Evolutionary conservation across 2,888 invertebrate species (phyloP).

Genomic region (Oegoconia quadripuncta): DNA sequence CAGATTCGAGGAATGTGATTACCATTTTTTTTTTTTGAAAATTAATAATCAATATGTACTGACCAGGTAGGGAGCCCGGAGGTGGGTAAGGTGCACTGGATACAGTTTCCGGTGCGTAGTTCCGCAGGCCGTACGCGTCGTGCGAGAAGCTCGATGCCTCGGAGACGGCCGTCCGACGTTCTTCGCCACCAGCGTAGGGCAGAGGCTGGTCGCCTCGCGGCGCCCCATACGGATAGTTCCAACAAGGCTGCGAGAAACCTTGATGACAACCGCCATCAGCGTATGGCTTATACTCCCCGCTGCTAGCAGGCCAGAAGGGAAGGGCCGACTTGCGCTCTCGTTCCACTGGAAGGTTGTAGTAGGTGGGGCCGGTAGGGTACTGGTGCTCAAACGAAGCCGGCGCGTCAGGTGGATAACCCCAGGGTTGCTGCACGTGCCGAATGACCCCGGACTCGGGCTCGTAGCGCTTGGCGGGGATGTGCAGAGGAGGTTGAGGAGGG

Average conservation of each 20-base stretch:
- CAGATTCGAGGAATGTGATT: conserved; percentile 33
- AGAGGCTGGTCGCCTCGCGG: conserved; percentile 83
- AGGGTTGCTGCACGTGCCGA: conserved; percentile 86
- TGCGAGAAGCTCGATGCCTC: conserved; percentile 84
- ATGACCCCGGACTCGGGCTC: conserved; percentile 85
- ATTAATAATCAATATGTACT: conserved; percentile 49
- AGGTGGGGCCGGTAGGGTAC: conserved; percentile 84
- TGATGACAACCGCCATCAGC: conserved; percentile 82
- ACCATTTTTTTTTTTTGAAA: too few species aligned
- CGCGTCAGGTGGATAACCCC: conserved; percentile 86
- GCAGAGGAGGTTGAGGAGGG: conserved; percentile 88
- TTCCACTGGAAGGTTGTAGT: conserved; percentile 86
- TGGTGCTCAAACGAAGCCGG: conserved; percentile 83
- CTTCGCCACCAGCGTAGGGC: conserved; percentile 85
- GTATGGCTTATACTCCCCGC: conserved; percentile 82
- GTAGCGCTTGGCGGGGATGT: conserved; percentile 93
- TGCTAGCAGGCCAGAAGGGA: conserved; percentile 84
- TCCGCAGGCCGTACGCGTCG: conserved; percentile 86
- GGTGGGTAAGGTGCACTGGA: conserved; percentile 88
- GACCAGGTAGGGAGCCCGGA: conserved; percentile 83
- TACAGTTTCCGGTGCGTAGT: conserved; percentile 86
- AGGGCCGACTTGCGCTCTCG: conserved; percentile 81
- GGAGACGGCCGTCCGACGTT: conserved; percentile 82
- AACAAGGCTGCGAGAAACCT: conserved; percentile 85
- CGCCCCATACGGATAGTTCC: conserved; percentile 84